A percentile compares a stretch with the other conserved stretches of the same genome.
phyloP scores from a whole-genome alignment of 1,140 invertebrate species.

The Gonatopus flavifemur region DNA sequence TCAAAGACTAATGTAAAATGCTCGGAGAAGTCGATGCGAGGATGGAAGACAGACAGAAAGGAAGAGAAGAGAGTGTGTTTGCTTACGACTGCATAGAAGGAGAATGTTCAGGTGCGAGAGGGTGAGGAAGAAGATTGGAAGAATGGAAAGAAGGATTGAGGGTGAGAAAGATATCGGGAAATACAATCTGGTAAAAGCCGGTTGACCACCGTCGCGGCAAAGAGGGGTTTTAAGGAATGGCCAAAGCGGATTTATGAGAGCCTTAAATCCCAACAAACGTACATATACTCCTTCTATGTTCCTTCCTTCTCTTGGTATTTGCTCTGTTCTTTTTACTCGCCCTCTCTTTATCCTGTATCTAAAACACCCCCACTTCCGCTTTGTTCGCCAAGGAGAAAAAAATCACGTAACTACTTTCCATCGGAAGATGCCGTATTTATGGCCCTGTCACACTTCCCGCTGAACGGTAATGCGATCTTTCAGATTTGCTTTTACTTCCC shows the following conservation, averaged over 20 bases:
- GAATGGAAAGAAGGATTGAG: constrained; percentile 4
- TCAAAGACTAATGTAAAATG: no score
- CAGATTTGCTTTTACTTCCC: constrained; percentile 11
- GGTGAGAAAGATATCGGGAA: constrained; percentile 29
- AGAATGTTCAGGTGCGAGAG: constrained; percentile 12
- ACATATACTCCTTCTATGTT: constrained; percentile 2
- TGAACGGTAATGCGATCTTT: constrained; percentile 12
- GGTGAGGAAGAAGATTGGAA: constrained; percentile 3
- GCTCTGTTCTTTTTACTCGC: not conserved
- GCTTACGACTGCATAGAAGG: constrained; percentile 3
- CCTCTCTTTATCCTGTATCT: constrained; percentile 14
- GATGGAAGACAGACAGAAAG: no score
- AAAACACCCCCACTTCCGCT: not conserved
- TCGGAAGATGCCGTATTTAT: constrained; percentile 15
- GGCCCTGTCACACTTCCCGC: no score
- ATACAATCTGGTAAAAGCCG: constrained; percentile 50
- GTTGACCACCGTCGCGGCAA: constrained; percentile 24
- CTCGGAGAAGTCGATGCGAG: no score
- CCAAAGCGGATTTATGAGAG: constrained; percentile 43
- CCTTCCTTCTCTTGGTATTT: constrained; percentile 6
- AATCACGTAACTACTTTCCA: constrained; percentile 4
- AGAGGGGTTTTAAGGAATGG: constrained; percentile 39
- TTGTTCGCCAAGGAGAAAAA: no score
- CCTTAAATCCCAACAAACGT: constrained; percentile 43
- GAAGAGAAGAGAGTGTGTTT: not conserved